phyloP scores from a whole-genome alignment of 1,140 invertebrate species.

The Ooceraea biroi region DNA sequence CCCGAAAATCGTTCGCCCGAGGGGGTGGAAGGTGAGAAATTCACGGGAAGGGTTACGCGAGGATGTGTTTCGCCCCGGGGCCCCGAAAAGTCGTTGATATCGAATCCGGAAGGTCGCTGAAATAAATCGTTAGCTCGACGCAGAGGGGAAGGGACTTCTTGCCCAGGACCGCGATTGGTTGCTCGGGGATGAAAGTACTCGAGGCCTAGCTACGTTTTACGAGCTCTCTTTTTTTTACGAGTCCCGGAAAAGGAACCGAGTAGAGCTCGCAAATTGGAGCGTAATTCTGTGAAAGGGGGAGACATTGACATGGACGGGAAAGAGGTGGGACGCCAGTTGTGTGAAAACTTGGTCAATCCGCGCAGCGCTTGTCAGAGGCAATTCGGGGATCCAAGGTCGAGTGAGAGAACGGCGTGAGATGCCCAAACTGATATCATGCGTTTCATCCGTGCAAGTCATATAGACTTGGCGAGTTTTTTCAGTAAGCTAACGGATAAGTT shows the following conservation, averaged over 20 bases:
- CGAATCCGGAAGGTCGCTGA: constrained; percentile 70
- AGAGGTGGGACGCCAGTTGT: no score
- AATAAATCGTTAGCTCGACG: constrained; percentile 74
- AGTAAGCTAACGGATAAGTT: not conserved
- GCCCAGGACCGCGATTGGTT: constrained; percentile 38
- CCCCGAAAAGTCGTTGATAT: constrained; percentile 77
- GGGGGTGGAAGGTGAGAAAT: constrained; percentile 49
- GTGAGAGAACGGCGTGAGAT: no score
- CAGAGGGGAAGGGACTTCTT: constrained; percentile 32
- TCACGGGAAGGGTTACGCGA: constrained; percentile 58
- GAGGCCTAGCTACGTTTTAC: constrained; percentile 56
- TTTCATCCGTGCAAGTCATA: not conserved
- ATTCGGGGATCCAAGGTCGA: not conserved
- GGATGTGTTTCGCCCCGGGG: constrained; percentile 25
- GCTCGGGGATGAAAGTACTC: constrained; percentile 41
- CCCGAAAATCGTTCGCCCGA: constrained; percentile 26
- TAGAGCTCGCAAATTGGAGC: constrained; percentile 27
- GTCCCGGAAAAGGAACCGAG: constrained; percentile 26
- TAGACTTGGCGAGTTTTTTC: not conserved
- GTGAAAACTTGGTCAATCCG: no score
- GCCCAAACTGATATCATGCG: not conserved
- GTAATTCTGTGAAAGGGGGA: not conserved
- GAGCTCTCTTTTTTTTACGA: constrained; percentile 34
- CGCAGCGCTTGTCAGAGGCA: not conserved
- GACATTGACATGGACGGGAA: not conserved